A percentile compares a stretch with the other conserved stretches of the same genome.
Evolutionary conservation across 2,888 invertebrate species (phyloP).

Genomic region (Rhabditophanes sp.): DNA sequence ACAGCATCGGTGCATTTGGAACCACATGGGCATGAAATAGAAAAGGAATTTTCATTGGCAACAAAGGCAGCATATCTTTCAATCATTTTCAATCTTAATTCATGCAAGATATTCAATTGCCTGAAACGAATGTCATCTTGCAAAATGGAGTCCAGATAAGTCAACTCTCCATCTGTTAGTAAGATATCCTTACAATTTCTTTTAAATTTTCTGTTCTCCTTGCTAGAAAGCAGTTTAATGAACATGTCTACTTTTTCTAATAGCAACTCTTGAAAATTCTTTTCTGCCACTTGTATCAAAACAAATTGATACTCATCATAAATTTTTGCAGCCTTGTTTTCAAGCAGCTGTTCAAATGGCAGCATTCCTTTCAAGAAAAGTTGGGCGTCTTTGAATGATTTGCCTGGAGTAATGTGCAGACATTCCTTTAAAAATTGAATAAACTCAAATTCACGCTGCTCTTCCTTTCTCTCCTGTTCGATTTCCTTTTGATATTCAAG

Average conservation of each 20-base stretch:
- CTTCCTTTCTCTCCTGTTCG: slow-evolving; percentile 11
- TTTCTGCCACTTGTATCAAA: slow-evolving; percentile 10
- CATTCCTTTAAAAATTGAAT: too few species aligned
- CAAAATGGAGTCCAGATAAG: too few species aligned
- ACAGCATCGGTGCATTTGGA: too few species aligned
- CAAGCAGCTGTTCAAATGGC: slow-evolving; percentile 15
- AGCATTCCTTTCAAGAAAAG: slow-evolving; percentile 12
- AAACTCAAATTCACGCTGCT: slow-evolving; percentile 15
- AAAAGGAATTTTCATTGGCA: too few species aligned
- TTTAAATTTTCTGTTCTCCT: too few species aligned
- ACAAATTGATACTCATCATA: slow-evolving; percentile 21
- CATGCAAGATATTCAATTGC: too few species aligned
- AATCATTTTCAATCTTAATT: too few species aligned
- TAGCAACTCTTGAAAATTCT: slow-evolving; percentile 21
- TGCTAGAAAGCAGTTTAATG: slow-evolving; percentile 12
- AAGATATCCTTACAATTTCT: too few species aligned
- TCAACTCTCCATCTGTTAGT: too few species aligned
- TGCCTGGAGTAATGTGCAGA: slow-evolving; percentile 13
- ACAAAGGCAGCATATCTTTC: too few species aligned
- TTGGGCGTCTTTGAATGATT: slow-evolving; percentile 12
- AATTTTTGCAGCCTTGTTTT: slow-evolving; percentile 14
- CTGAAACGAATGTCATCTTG: too few species aligned
- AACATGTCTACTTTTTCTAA: slow-evolving; percentile 23
- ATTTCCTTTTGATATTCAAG: slow-evolving; percentile 14
- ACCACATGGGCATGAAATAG: too few species aligned